Percentiles rank a stretch among this genome's conserved stretches.
These are phyloP conservation scores for Apamea epomidion DNA, from an alignment of 2,888 invertebrate genomes.

Conservation along the genomic window DNA sequence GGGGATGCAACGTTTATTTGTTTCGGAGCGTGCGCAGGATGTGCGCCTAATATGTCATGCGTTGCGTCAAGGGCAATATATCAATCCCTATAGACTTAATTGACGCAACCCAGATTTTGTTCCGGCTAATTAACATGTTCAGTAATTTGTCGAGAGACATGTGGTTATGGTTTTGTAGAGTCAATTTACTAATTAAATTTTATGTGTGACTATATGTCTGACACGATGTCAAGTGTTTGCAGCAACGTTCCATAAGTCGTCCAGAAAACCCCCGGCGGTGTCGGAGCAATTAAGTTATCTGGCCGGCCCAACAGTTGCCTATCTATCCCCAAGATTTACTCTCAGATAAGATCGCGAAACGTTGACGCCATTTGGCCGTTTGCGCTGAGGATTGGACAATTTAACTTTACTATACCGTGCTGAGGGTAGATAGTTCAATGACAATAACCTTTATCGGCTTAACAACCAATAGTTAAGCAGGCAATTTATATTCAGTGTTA, in stretches of 20 bases:
- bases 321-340: slow-evolving; percentile 84
- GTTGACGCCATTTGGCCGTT: slow-evolving; percentile 88
- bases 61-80: slow-evolving; percentile 81
- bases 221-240: slow-evolving; percentile 50
- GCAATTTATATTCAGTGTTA: slow-evolving; percentile 85
- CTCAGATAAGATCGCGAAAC: slow-evolving; percentile 84
- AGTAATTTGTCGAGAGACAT: slow-evolving; percentile 77
- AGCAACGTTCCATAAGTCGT: slow-evolving; percentile 74
- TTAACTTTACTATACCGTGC: slow-evolving; percentile 81
- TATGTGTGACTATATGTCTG: slow-evolving; percentile 48
- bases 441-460: slow-evolving; percentile 85
- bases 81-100: slow-evolving; percentile 82
- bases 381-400: slow-evolving; percentile 85
- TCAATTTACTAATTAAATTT: slow-evolving; percentile 56
- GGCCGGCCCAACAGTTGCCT: slow-evolving; percentile 76
- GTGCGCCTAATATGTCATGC: slow-evolving; percentile 81
- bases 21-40: slow-evolving; percentile 84
- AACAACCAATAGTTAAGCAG: slow-evolving; percentile 79
- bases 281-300: slow-evolving; percentile 86
- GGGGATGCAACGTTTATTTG: slow-evolving; percentile 85
- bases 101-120: slow-evolving; percentile 77
- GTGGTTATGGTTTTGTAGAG: slow-evolving; percentile 61
- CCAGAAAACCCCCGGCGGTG: slow-evolving; percentile 77
- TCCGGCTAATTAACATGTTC: slow-evolving; percentile 72
- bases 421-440: slow-evolving; percentile 83